phyloP scores from a whole-genome alignment of 2,888 invertebrate species.

The Yponomeuta cagnagella region DNA sequence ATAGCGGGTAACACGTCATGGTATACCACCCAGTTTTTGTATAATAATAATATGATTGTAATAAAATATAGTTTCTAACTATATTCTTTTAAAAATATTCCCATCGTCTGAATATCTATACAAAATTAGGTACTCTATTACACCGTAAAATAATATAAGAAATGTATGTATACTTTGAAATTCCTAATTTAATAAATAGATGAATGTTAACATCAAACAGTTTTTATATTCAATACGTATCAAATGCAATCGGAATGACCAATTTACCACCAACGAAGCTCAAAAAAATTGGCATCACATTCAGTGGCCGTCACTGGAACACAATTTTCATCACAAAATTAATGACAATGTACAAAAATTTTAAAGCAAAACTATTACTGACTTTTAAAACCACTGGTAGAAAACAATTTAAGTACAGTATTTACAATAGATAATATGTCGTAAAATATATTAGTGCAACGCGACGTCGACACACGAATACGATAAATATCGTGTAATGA shows the following conservation, averaged over 20 bases:
- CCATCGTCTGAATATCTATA: slow-evolving; percentile 4
- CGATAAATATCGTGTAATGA: slow-evolving; percentile 33
- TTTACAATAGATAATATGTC: slow-evolving; percentile 47
- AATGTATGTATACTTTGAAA: slow-evolving; percentile 2
- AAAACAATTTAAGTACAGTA: slow-evolving; percentile 48
- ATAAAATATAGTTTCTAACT: slow-evolving; percentile 6
- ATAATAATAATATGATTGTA: slow-evolving; percentile 2
- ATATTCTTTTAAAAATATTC: neutral
- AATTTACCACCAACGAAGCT: neutral
- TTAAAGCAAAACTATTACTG: slow-evolving; percentile 31
- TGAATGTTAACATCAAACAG: slow-evolving; percentile 2
- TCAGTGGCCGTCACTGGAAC: neutral
- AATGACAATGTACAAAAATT: neutral
- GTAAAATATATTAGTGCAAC: slow-evolving; percentile 41
- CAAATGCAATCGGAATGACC: slow-evolving; percentile 16
- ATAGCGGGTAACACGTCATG: neutral
- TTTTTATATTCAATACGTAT: neutral
- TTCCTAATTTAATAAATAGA: neutral
- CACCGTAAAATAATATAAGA: slow-evolving; percentile 1
- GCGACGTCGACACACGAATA: slow-evolving; percentile 29
- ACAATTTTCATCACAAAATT: slow-evolving; percentile 5
- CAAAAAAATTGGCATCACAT: slow-evolving; percentile 6
- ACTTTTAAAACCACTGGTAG: slow-evolving; percentile 44
- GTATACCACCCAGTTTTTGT: slow-evolving; percentile 1
- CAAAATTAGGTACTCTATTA: slow-evolving; percentile 4